phyloP scores from a whole-genome alignment of 2,113 vertebrate species.

The Pycnonotus jocosus region DNA sequence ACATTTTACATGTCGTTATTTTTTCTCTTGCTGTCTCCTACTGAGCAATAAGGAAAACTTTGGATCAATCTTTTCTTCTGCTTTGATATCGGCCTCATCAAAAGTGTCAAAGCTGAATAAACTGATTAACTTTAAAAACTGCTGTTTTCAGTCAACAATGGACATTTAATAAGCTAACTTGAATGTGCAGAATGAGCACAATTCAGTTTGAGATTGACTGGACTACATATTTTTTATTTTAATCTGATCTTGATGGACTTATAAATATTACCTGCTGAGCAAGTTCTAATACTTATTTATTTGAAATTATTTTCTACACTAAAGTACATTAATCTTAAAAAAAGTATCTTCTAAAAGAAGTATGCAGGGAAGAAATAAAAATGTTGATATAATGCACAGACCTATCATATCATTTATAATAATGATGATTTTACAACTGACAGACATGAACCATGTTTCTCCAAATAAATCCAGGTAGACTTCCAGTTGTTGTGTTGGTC shows the following conservation, averaged over 20 bases:
- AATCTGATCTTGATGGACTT: slow-evolving; percentile 72
- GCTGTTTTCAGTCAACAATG: slow-evolving; percentile 74
- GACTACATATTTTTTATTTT: slow-evolving; percentile 71
- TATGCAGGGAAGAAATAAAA: slow-evolving; percentile 65
- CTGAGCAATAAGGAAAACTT: slow-evolving; percentile 70
- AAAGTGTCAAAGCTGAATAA: slow-evolving; percentile 72
- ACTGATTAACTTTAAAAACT: slow-evolving; percentile 75
- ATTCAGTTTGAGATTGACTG: slow-evolving; percentile 69
- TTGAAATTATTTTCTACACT: slow-evolving; percentile 74
- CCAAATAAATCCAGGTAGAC: slow-evolving; percentile 61
- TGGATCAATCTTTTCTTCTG: slow-evolving; percentile 70
- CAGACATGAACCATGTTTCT: slow-evolving; percentile 18
- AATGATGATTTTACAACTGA: slow-evolving; percentile 34
- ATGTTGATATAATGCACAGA: slow-evolving; percentile 64
- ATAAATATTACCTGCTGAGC: slow-evolving; percentile 79
- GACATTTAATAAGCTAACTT: slow-evolving; percentile 72
- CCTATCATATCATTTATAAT: slow-evolving; percentile 53
- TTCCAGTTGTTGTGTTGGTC: slow-evolving; percentile 47
- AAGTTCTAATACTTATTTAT: slow-evolving; percentile 82
- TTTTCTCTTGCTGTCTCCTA: slow-evolving; percentile 71
- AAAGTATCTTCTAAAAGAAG: slow-evolving; percentile 71
- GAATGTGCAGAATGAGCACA: slow-evolving; percentile 65
- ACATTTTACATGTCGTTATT: slow-evolving; percentile 59
- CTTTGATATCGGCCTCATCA: slow-evolving; percentile 73
- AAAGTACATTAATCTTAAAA: slow-evolving; percentile 73